These are phyloP conservation scores for Phasia obesa DNA, from an alignment of 2,888 invertebrate species.

Conservation along the genomic window DNA sequence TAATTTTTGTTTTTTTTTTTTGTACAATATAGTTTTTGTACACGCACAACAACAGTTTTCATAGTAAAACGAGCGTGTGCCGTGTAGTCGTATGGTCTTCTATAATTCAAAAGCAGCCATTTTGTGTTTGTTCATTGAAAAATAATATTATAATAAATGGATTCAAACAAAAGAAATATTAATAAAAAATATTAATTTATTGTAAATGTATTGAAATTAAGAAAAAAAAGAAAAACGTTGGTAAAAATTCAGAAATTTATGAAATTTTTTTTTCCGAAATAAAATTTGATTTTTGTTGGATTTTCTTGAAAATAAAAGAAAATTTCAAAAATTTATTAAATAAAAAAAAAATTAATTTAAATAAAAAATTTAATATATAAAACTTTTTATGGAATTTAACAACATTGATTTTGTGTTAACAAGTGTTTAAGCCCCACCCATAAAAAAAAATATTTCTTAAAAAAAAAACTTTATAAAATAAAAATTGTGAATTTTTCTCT, in stretches of 20 bases:
- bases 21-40: conserved; percentile 38
- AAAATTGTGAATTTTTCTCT: neutral
- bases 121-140: conserved; percentile 53
- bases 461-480: no score
- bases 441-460: no score
- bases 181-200: conserved; percentile 21
- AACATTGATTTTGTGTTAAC: no score
- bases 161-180: conserved; percentile 24
- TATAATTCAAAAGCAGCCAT: conserved; percentile 66
- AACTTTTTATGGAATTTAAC: no score
- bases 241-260: no score
- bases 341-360: no score
- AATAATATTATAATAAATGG: conserved; percentile 39
- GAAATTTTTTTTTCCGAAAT: neutral
- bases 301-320: no score
- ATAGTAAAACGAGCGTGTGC: conserved; percentile 71
- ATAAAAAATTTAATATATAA: no score
- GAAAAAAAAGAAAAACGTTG: neutral
- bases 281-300: no score
- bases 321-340: no score
- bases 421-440: no score
- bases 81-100: conserved; percentile 64
- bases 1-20: no score
- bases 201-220: neutral
- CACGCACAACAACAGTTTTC: conserved; percentile 68